Evolutionary conservation across 2,888 invertebrate genomes (phyloP), one percentile per base, ranked within the genome.

Genomic region (Onthophagus sagittarius): DNA sequence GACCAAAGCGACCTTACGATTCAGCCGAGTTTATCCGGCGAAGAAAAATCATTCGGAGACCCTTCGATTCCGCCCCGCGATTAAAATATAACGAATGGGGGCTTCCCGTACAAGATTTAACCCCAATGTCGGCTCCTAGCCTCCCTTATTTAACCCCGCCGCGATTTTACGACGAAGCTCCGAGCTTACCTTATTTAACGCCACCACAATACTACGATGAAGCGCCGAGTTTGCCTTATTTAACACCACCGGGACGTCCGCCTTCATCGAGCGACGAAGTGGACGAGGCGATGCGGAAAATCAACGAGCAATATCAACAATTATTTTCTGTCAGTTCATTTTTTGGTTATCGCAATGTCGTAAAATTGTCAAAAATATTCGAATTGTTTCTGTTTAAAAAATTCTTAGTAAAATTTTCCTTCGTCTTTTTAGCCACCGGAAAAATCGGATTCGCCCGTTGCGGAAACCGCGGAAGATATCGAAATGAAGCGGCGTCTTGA

Each of bases 131-230:
- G 39, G 69, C 70, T 2, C 70, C 73, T 15, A 75, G 73, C 6
- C 62, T 72, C 62, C 62, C 73, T 6, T 70, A 73, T 62, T n/a
- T 33, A 63, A 72, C 71, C 1, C 64, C 72, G 1, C 31, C 23
- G 5, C 63, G 73, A 23, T 23, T 1, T 33, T 69, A 71, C 6
- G 73, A 67, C 7, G 73, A 73, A 63, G 72, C 74, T 0, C 72
- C 75, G 2, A 75, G 75, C 31, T 62, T 75, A n/a, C 75, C 75
- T 6, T 73, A 75, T 14, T 70, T 73, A 67, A 73, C 75, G 3
- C 74, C 74, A 0, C 77, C 77, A 4, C 62, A 23, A 32, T 15
- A 13, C 5, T 67, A 23, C 13, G 67, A 67, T 13, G 67, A 67
- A 67, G 70, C 73, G 0, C 72, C 73, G 2, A 73, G 73, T 33